Percentiles rank a stretch among this genome's conserved stretches.
phyloP scores from a whole-genome alignment of 2,888 invertebrate species.

The Ophion slaviceki region DNA sequence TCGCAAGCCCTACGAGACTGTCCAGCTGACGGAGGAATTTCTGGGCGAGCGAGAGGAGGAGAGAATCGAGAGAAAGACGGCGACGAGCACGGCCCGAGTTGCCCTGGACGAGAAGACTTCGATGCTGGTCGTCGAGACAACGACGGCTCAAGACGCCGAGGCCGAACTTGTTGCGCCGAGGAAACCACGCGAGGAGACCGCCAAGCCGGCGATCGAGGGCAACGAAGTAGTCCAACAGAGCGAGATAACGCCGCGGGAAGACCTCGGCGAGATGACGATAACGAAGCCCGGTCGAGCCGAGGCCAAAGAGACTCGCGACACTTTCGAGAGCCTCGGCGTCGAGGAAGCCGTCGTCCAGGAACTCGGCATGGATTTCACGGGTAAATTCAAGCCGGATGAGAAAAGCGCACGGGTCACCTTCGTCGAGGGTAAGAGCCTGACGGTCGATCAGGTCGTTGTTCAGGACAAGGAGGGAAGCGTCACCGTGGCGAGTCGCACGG shows the following conservation, averaged over 20 bases:
- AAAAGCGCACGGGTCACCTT: conserved; percentile 77
- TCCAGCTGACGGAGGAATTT: conserved; percentile 82
- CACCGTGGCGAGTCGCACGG: conserved; percentile 68
- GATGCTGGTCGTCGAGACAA: conserved; percentile 73
- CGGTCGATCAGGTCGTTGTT: conserved; percentile 79
- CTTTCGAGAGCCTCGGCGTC: conserved; percentile 83
- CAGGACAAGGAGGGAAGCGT: conserved; percentile 80
- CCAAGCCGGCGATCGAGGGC: conserved; percentile 79
- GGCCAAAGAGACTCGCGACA: conserved; percentile 84
- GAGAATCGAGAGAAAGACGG: conserved; percentile 75
- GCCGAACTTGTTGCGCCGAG: conserved; percentile 65
- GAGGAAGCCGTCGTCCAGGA: conserved; percentile 80
- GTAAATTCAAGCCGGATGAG: conserved; percentile 74
- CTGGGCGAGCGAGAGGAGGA: conserved; percentile 84
- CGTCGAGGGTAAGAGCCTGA: conserved; percentile 79
- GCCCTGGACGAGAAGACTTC: conserved; percentile 81
- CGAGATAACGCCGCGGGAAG: conserved; percentile 73
- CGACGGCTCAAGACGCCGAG: conserved; percentile 73
- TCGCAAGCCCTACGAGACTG: conserved; percentile 83
- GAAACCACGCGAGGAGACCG: conserved; percentile 75
- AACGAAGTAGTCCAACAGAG: conserved; percentile 83
- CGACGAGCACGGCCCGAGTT: conserved; percentile 80
- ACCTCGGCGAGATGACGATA: conserved; percentile 73
- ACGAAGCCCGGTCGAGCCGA: conserved; percentile 80
- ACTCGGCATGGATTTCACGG: conserved; percentile 69